A percentile compares a stretch with the other conserved stretches of the same genome.
Evolutionary conservation across 1,140 invertebrate genomes (phyloP).

Genomic region (Drosophila chauvacae): DNA sequence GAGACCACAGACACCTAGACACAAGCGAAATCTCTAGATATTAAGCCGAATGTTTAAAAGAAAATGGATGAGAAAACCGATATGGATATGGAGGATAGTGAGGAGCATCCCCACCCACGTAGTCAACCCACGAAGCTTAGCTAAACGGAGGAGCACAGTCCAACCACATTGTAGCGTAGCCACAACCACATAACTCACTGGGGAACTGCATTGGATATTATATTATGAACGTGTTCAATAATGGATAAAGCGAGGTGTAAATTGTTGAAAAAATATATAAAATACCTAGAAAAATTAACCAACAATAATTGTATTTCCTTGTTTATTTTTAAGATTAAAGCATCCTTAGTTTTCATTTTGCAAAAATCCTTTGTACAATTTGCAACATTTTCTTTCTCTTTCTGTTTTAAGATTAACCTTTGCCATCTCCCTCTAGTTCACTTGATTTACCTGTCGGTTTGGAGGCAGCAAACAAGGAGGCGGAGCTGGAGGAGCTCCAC

Average conservation of each 20-base stretch:
- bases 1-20: slow-evolving; percentile 14
- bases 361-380: neutral
- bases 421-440: slow-evolving; percentile 4
- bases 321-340: neutral
- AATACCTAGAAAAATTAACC: slow-evolving; percentile 40
- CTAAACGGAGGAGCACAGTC: slow-evolving; percentile 42
- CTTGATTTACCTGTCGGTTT: slow-evolving; percentile 12
- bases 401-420: neutral
- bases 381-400: neutral
- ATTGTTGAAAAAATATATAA: slow-evolving; percentile 75
- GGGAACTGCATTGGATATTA: slow-evolving; percentile 75
- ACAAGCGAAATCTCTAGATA: slow-evolving; percentile 76
- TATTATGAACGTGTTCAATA: slow-evolving; percentile 72
- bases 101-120: slow-evolving; percentile 19
- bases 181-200: slow-evolving; percentile 30
- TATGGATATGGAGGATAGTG: slow-evolving; percentile 8
- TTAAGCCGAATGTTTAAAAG: slow-evolving; percentile 61
- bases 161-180: slow-evolving; percentile 38
- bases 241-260: slow-evolving; percentile 74
- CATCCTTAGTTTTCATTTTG: neutral
- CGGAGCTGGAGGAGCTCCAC: slow-evolving; percentile 87
- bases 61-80: neutral
- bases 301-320: neutral
- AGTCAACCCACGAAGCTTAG: slow-evolving; percentile 42
- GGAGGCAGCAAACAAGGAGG: slow-evolving; percentile 89